Evolutionary conservation across 2,888 invertebrate genomes (phyloP), one percentile per base, ranked within the genome.

Genomic region (Archaeoteleia sp.): DNA sequence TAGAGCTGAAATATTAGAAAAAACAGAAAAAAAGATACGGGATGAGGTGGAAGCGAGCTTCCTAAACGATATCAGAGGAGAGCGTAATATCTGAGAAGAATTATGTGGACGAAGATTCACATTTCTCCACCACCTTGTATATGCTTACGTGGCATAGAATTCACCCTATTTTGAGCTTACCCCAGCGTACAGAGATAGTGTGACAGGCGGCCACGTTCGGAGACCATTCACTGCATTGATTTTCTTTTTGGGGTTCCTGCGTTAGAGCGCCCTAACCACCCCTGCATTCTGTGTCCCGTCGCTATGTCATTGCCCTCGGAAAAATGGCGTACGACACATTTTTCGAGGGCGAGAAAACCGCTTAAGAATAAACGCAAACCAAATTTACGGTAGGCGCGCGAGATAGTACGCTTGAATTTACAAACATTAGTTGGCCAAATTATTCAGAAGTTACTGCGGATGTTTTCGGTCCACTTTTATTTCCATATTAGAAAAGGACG

Each of bases 201-300:
- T 72, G 76, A 72, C 76, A 74, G 74, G 69, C 78, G 73, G 74
- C 70, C 69, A 72, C 69, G 78, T 72, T 76, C 70, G 48, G 55
- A 69, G 79, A 78, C 79, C 75, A 79, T 82, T 80, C 79, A 73
- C 78, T 65, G 79, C 82, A 82, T 82, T 81, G 82, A 82, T 82
- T 81, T 82, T 81, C 78, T 78, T 79, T 81, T 80, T 77, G 74
- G 75, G 72, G 72, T 74, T 74, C 77, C 73, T 71, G 71, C 71
- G 70, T 70, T 65, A 34, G 60, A 62, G 70, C 61, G 65, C 67
- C 62, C 74, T 58, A 68, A 53, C 60, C 60, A 63, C 61, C 74
- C 72, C 73, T 69, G 69, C 71, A 71, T 66, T 74, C 67, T 73
- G 69, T 34, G 57, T 60, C 48, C 53, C 51, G 53, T 68, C 71